These are phyloP conservation scores for Schlechtendalia chinensis DNA, from an alignment of 1,140 invertebrate genomes.

Conservation along the genomic window DNA sequence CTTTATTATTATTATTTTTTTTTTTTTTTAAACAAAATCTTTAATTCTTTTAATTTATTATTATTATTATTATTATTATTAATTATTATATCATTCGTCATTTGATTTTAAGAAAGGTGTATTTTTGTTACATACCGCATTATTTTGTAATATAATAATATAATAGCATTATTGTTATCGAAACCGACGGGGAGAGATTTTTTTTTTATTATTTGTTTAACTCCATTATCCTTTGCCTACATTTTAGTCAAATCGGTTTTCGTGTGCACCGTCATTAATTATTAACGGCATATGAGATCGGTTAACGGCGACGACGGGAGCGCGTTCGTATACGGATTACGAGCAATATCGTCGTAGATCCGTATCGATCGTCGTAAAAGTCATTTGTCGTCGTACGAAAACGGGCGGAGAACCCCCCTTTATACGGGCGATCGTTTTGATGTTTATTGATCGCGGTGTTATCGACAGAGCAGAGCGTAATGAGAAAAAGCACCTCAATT, in stretches of 20 bases:
- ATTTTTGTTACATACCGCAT: constrained; percentile 46
- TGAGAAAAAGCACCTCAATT: constrained; percentile 26
- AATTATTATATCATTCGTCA: constrained; percentile 23
- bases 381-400: background rate
- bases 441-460: background rate
- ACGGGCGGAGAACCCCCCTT: background rate
- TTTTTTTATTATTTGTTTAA: background rate
- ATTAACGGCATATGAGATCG: too few species aligned
- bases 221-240: too few species aligned
- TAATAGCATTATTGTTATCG: constrained; percentile 40
- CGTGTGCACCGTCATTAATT: too few species aligned
- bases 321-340: too few species aligned
- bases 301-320: too few species aligned
- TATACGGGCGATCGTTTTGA: background rate
- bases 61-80: constrained; percentile 19
- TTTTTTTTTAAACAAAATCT: background rate
- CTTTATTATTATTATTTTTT: constrained; percentile 29
- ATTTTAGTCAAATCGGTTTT: too few species aligned
- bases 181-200: background rate
- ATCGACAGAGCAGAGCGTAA: background rate
- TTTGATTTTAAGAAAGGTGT: constrained; percentile 34
- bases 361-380: background rate
- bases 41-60: constrained; percentile 11
- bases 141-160: constrained; percentile 37
- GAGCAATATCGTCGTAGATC: background rate